These are phyloP conservation scores for Oryzias celebensis DNA, from an alignment of 2,113 vertebrate genomes.

Conservation along the genomic window DNA sequence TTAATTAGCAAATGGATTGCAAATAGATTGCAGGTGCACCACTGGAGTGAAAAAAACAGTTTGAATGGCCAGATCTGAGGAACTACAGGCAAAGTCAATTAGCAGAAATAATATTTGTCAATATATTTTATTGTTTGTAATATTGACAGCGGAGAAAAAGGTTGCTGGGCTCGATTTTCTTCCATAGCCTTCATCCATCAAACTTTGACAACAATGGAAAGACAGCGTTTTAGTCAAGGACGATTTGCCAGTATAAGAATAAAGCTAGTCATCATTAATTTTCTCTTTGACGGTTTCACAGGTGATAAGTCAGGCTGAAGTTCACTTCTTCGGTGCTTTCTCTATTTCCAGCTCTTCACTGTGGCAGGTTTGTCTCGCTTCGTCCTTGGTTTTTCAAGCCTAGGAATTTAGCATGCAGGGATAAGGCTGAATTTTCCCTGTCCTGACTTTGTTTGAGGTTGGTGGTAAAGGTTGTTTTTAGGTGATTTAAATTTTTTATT, in stretches of 20 bases:
- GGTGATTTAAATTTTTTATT: too few species aligned
- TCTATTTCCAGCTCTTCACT: conserved; percentile 26
- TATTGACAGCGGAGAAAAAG: too few species aligned
- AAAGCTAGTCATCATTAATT: conserved; percentile 27
- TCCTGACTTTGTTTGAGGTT: conserved; percentile 25
- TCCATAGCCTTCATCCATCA: too few species aligned
- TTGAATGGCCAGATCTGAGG: too few species aligned
- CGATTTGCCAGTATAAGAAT: conserved; percentile 11
- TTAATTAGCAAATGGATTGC: too few species aligned
- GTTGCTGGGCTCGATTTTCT: too few species aligned
- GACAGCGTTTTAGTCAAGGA: conserved; percentile 32
- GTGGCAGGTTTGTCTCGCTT: neutral
- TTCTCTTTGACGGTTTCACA: conserved; percentile 19
- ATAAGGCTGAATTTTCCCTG: conserved; percentile 47
- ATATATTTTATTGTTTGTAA: too few species aligned
- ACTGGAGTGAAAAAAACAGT: too few species aligned
- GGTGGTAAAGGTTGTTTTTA: conserved; percentile 16
- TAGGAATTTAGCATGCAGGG: conserved; percentile 43
- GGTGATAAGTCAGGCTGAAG: conserved; percentile 14
- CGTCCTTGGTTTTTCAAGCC: conserved; percentile 33
- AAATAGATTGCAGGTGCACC: too few species aligned
- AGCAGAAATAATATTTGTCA: too few species aligned
- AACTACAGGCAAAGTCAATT: too few species aligned
- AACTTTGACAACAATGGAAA: neutral
- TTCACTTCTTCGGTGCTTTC: conserved; percentile 6